Base-by-base conservation (phyloP, 2,888 invertebrate species). In the Scaptodrosophila latifasciaeformis region DNA sequence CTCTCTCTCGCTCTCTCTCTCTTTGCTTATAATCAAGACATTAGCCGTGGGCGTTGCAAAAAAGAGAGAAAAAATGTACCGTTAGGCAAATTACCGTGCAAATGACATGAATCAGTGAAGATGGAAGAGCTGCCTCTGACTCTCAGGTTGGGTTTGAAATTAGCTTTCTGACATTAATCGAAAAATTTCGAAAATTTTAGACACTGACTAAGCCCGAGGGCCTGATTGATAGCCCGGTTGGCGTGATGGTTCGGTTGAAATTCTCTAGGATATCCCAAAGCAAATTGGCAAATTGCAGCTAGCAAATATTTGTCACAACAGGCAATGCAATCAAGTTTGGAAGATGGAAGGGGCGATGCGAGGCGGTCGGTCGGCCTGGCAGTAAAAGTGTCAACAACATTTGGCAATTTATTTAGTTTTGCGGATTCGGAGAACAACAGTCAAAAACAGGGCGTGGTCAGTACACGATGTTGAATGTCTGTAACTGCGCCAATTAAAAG, bases 401-500 rank as follows among this genome's bases (percentile, higher is more conserved):
- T 52, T 54, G 54, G 54, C 49, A 59, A 60, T 65, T 65, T 72
- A 77, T 70, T 67, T 59, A 59, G 60, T 72, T 65, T 54, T 18
- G 34, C 30, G 46, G 17, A 17, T 10, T 17, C 17, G 49, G 47
- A 34, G 13, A 15, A 24, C 10, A 27, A 1, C 17, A 7, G 30
- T 42, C 39, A 18, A 45, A 21, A 46, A 49, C 46, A n/a, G 29
- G 65, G 65, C 62, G 61, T 59, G 49, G 31, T 49, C 17, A 17
- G 24, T 54, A 65, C 71, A 70, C 63, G 60, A 65, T 59, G 65
- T 64, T 19, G 52, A 50, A 52, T 55, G 50, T 62, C 59, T 70
- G 63, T 71, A 71, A 75, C 72, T 66, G 72, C 60, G 45, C 65
- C 79, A 75, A 79, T 75, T 75, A 79, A 69, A 54, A 62, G 49